Evolutionary conservation across 2,113 vertebrate species (phyloP).

Genomic region (Nerophis ophidion): DNA sequence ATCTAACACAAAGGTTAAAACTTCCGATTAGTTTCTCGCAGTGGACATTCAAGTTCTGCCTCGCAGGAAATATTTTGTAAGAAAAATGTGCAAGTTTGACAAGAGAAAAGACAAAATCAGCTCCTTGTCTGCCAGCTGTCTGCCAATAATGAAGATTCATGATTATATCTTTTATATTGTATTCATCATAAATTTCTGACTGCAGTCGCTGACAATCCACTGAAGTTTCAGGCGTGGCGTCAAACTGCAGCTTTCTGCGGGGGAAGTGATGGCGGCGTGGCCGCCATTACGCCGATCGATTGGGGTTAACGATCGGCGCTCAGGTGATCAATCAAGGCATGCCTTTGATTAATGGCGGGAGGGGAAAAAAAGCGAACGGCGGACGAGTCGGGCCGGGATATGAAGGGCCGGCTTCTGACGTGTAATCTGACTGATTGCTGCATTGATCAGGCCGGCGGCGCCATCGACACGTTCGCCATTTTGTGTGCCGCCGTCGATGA

Average conservation of each 20-base stretch:
- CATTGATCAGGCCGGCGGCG: constrained; percentile 20
- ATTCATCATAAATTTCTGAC: too few species aligned
- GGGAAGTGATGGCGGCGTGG: background rate
- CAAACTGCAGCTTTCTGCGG: background rate
- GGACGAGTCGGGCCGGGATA: constrained; percentile 9
- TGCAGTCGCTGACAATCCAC: too few species aligned
- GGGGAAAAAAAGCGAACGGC: constrained; percentile 23
- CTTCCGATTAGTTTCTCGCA: too few species aligned
- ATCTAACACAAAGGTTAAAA: too few species aligned
- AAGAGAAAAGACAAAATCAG: too few species aligned
- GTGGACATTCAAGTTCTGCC: too few species aligned
- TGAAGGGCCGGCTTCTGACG: constrained; percentile 21
- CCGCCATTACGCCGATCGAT: constrained; percentile 31
- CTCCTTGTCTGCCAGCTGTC: too few species aligned
- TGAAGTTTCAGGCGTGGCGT: background rate
- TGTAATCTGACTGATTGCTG: constrained; percentile 29
- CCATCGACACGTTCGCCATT: background rate
- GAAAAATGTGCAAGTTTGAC: too few species aligned
- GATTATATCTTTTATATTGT: too few species aligned
- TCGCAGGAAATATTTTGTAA: too few species aligned
- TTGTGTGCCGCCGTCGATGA: background rate
- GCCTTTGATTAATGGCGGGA: constrained; percentile 38
- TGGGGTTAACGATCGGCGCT: constrained; percentile 35
- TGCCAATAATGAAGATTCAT: too few species aligned
- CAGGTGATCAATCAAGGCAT: constrained; percentile 33